Conservation (phyloP, 2,888 invertebrate genomes). For the Pardosa pseudoannulata region DNA sequence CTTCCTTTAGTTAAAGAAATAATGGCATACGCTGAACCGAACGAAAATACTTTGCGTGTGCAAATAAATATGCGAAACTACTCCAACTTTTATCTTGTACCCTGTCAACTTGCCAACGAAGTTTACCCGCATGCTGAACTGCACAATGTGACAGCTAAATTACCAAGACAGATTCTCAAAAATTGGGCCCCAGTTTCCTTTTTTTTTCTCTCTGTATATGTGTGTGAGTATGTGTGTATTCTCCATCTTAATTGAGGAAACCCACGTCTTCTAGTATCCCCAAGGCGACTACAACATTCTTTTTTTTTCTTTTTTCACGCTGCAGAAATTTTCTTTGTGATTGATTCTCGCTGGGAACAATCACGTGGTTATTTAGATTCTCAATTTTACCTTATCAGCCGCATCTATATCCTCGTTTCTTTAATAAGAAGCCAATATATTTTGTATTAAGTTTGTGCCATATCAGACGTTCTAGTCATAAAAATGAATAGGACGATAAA, state of each 20-base stretch:
- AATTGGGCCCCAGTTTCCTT: neutral
- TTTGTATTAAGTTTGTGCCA: neutral
- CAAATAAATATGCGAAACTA: neutral
- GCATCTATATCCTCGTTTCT: constrained; percentile 11
- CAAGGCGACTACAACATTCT: neutral
- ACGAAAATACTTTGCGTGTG: neutral
- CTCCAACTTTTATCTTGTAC: neutral
- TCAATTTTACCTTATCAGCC: neutral
- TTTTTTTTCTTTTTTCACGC: neutral
- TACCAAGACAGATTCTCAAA: neutral
- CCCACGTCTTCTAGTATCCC: neutral
- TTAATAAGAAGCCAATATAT: constrained; percentile 13
- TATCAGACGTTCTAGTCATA: neutral
- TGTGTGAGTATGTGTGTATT: too few relatives aligned
- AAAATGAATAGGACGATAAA: constrained; percentile 5
- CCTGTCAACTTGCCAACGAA: neutral
- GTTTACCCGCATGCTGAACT: neutral
- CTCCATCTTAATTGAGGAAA: constrained; percentile 1
- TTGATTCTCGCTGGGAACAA: neutral
- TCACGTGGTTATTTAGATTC: neutral
- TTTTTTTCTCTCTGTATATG: neutral
- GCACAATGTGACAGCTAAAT: neutral
- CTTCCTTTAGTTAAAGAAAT: too few relatives aligned
- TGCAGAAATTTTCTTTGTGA: neutral
- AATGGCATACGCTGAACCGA: too few relatives aligned